phyloP scores from a whole-genome alignment of 2,113 vertebrate genomes.

The Felis chaus region DNA sequence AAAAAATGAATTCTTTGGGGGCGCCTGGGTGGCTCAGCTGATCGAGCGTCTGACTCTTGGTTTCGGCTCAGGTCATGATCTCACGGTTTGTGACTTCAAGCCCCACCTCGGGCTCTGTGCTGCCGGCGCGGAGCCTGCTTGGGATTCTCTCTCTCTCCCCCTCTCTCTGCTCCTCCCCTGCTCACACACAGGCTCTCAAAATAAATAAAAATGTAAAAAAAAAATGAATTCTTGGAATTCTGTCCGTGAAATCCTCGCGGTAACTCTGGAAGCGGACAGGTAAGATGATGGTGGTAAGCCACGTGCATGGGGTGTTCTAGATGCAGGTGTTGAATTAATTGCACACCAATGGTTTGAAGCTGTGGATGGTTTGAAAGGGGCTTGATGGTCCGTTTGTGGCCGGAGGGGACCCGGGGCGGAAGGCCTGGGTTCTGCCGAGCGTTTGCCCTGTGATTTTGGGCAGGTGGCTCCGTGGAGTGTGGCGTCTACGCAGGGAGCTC shows the following conservation, averaged over 20 bases:
- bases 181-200: no score
- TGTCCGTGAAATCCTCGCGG: background rate
- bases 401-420: no score
- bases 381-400: background rate
- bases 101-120: no score
- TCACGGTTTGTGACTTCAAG: no score
- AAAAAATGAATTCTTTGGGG: background rate
- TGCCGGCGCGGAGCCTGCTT: no score
- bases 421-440: background rate
- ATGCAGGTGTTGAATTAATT: background rate
- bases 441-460: fast-evolving
- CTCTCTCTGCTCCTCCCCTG: no score
- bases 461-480: background rate
- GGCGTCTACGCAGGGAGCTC: background rate
- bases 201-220: background rate
- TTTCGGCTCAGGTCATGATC: no score
- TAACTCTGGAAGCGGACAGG: background rate
- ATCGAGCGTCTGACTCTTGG: no score
- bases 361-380: background rate
- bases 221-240: background rate
- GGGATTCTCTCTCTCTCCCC: no score
- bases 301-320: no score
- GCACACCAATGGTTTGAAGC: background rate
- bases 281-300: background rate
- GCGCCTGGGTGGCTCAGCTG: no score